Conservation (phyloP, 2,888 invertebrate species). For the Dicyrtomina minuta region DNA sequence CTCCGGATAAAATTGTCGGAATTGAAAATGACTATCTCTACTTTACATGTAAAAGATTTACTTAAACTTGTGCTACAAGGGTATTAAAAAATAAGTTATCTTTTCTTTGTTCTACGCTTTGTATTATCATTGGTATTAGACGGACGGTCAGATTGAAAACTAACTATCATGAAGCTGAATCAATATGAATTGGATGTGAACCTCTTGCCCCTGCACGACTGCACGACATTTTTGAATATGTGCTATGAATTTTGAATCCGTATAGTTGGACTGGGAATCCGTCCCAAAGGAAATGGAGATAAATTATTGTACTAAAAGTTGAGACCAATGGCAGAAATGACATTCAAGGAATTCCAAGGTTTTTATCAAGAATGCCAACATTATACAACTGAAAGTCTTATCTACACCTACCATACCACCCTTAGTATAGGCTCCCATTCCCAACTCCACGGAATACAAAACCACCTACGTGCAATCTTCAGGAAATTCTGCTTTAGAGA, state of each 20-base stretch:
- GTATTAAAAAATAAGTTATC: too few relatives aligned
- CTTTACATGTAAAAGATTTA: too few relatives aligned
- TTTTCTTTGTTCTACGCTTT: too few relatives aligned
- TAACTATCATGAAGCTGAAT: constrained; percentile 29
- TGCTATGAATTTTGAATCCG: constrained; percentile 29
- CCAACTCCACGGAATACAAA: constrained; percentile 6
- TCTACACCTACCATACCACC: neutral
- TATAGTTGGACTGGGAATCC: neutral
- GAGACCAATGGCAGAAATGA: neutral
- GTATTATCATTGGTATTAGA: too few relatives aligned
- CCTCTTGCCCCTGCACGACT: constrained; percentile 23
- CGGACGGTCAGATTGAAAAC: constrained; percentile 53
- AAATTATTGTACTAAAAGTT: neutral
- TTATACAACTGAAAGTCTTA: neutral
- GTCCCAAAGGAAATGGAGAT: constrained; percentile 2
- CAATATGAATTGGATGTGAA: neutral
- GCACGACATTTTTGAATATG: constrained; percentile 31
- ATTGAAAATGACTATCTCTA: too few relatives aligned
- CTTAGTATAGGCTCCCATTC: neutral
- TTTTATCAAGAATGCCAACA: constrained; percentile 1
- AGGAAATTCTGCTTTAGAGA: constrained; percentile 7
- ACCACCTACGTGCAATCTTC: constrained; percentile 17
- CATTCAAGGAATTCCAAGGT: constrained; percentile 2
- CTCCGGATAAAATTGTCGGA: too few relatives aligned
- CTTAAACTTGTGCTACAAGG: too few relatives aligned